Evolutionary conservation across 1,140 invertebrate genomes (phyloP).

Genomic region (Leptonema lineaticorne): DNA sequence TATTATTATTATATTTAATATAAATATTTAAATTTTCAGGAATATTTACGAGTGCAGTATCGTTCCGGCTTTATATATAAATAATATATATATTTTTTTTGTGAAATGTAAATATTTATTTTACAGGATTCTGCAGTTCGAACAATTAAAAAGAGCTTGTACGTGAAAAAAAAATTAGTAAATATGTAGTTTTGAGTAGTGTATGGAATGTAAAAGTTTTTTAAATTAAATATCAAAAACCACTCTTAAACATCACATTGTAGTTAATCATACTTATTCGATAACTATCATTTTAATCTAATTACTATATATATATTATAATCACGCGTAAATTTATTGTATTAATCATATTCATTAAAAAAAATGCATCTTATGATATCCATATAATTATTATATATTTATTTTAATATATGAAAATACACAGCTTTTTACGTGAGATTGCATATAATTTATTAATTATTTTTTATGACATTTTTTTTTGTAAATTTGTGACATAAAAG

Average conservation of each 20-base stretch:
- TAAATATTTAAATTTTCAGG: no score
- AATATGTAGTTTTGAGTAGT: slow-evolving; percentile 21
- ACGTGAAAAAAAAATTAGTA: slow-evolving; percentile 20
- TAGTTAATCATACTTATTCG: background rate
- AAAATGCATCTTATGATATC: no score
- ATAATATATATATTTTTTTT: background rate
- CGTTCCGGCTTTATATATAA: background rate
- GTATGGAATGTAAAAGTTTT: slow-evolving; percentile 15
- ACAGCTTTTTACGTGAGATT: no score
- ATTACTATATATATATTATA: background rate
- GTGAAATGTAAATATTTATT: background rate
- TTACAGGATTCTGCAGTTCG: background rate
- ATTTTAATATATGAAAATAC: no score
- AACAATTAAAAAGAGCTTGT: no score
- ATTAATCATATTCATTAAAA: background rate
- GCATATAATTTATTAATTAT: no score
- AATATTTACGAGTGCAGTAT: no score
- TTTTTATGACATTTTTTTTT: no score
- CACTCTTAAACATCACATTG: slow-evolving; percentile 5
- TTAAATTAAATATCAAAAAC: background rate
- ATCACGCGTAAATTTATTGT: background rate
- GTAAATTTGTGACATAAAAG: no score
- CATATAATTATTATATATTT: no score
- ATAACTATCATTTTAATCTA: no score
- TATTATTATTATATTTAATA: no score